Percentiles rank a stretch among this genome's conserved stretches.
Conservation (phyloP, 2,797 vertebrate genomes). For the Myotis findleyi region DNA sequence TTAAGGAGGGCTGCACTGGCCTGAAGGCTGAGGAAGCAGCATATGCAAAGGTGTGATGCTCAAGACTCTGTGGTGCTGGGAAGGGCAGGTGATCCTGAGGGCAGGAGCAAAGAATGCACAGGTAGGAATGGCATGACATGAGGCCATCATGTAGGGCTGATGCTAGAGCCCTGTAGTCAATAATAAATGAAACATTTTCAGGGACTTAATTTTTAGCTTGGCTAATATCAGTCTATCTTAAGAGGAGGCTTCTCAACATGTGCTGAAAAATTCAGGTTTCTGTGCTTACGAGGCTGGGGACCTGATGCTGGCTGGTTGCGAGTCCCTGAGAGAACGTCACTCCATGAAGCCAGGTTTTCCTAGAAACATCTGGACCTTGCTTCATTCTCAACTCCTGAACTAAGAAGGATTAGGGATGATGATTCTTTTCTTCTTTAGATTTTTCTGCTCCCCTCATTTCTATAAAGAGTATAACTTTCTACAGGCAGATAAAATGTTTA, state of each 20-base stretch:
- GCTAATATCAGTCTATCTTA: constrained; percentile 10
- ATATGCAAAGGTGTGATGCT: background rate
- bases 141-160: background rate
- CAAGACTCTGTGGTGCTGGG: background rate
- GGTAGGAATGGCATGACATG: background rate
- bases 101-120: background rate
- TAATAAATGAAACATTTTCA: constrained; percentile 18
- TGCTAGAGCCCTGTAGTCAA: background rate
- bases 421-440: background rate
- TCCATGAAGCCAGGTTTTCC: background rate
- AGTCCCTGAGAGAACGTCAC: background rate
- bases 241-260: background rate
- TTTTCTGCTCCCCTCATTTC: constrained; percentile 15
- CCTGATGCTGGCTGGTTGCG: background rate
- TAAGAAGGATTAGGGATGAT: background rate
- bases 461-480: background rate
- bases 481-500: background rate
- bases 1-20: background rate
- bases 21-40: background rate
- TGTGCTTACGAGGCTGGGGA: background rate
- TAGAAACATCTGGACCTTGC: background rate
- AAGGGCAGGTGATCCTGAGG: background rate
- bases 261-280: background rate
- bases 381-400: constrained; percentile 1
- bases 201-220: background rate